A percentile compares a stretch with the other conserved stretches of the same genome.
phyloP scores from a whole-genome alignment of 2,888 invertebrate species.

The Pterostichus madidus region DNA sequence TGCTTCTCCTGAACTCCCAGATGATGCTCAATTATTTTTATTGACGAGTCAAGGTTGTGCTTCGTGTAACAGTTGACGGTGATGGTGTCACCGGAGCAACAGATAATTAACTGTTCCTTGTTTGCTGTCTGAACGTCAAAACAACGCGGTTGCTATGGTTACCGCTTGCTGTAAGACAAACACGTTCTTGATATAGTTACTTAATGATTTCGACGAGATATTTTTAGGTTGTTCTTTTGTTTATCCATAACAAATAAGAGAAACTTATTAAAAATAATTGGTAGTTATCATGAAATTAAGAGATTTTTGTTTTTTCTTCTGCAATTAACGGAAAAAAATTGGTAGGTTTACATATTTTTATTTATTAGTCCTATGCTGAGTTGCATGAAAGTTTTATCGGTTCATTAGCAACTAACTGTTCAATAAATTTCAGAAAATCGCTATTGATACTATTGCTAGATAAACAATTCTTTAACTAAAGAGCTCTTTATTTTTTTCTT shows the following conservation, averaged over 20 bases:
- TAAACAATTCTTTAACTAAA: too few relatives aligned
- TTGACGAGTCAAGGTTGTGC: conserved; percentile 25
- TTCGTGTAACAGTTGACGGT: conserved; percentile 7
- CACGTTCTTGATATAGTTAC: conserved; percentile 13
- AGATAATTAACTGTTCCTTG: conserved; percentile 40
- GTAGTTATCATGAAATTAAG: not conserved
- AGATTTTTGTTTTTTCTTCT: not conserved
- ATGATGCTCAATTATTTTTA: conserved; percentile 23
- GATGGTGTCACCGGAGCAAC: conserved; percentile 3
- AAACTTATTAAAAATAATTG: conserved; percentile 23
- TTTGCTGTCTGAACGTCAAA: conserved; percentile 8
- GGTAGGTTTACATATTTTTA: too few relatives aligned
- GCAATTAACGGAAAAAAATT: not conserved
- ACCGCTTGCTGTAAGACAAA: not conserved
- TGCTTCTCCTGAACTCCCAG: not conserved
- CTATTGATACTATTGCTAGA: too few relatives aligned
- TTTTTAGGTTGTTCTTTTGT: not conserved
- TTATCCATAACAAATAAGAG: too few relatives aligned
- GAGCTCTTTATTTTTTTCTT: too few relatives aligned
- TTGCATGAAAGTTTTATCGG: too few relatives aligned
- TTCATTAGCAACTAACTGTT: too few relatives aligned
- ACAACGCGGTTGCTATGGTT: conserved; percentile 13
- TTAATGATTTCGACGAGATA: not conserved
- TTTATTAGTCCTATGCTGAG: too few relatives aligned
- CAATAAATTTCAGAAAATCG: too few relatives aligned